Evolutionary conservation across 2,113 vertebrate genomes (phyloP).

Genomic region (Origma solitaria): DNA sequence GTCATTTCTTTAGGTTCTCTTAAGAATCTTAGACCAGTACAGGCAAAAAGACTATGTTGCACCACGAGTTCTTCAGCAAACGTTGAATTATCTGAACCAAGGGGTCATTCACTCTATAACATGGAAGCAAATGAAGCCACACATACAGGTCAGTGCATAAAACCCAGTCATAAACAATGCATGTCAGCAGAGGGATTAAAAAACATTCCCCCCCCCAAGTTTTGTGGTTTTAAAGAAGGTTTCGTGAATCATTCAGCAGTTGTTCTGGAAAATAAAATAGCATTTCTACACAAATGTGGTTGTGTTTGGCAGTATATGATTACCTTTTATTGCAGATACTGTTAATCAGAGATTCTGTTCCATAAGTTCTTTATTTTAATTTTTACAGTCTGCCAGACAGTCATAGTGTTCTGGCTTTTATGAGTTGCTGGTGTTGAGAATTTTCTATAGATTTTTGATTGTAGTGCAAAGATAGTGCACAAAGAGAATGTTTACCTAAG

Average conservation of each 20-base stretch:
- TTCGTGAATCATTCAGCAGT: not conserved
- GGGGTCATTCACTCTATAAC: slow-evolving; percentile 88
- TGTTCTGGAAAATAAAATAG: not conserved
- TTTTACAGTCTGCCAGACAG: not conserved
- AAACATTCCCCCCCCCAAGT: rapidly evolving
- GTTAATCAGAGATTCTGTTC: not conserved
- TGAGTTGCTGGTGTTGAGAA: not conserved
- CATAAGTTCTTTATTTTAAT: not conserved
- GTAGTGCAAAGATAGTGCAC: not conserved
- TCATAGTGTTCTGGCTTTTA: not conserved
- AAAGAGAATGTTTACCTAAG: not conserved
- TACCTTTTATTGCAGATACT: not conserved
- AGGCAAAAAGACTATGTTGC: slow-evolving; percentile 89
- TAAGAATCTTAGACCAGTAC: slow-evolving; percentile 92
- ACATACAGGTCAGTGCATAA: slow-evolving; percentile 84
- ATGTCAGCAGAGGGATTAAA: not conserved
- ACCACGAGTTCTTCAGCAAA: slow-evolving; percentile 90
- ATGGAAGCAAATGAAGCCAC: slow-evolving; percentile 96
- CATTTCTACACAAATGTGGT: not conserved
- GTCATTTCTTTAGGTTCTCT: slow-evolving; percentile 77
- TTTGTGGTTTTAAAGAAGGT: not conserved
- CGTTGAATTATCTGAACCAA: slow-evolving; percentile 89
- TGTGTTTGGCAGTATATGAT: not conserved
- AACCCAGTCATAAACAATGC: not conserved
- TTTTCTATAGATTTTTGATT: not conserved